phyloP scores from a whole-genome alignment of 2,113 vertebrate genomes.

The Apaloderma vittatum region DNA sequence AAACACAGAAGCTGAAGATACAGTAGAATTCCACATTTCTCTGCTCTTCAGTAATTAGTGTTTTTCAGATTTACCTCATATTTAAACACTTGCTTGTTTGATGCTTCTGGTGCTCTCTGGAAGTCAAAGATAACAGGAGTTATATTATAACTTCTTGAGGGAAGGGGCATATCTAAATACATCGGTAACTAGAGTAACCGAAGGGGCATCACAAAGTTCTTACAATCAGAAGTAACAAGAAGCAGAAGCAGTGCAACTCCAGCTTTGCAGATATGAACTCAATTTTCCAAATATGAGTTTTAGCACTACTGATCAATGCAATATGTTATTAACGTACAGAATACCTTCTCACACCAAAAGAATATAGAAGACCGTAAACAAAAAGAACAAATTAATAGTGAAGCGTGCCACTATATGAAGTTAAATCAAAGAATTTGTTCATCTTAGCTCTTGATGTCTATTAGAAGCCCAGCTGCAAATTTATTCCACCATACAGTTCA shows the following conservation, averaged over 20 bases:
- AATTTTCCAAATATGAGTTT: not conserved
- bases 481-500: not conserved
- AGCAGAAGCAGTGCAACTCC: not conserved
- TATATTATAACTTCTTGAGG: not conserved
- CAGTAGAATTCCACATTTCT: not conserved
- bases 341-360: not conserved
- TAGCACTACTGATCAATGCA: not conserved
- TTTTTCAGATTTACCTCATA: not conserved
- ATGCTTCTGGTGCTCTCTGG: not conserved
- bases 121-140: not conserved
- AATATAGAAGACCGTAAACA: not conserved
- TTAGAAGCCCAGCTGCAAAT: not conserved
- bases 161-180: not conserved
- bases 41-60: not conserved
- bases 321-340: not conserved
- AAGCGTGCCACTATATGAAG: not conserved
- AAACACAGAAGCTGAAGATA: not conserved
- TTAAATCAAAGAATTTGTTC: not conserved
- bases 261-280: not conserved
- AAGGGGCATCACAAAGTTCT: constrained; percentile 1
- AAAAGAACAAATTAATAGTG: not conserved
- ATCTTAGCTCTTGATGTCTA: not conserved
- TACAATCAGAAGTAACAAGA: not conserved
- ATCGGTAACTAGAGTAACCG: not conserved
- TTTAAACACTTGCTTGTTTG: not conserved